Percentiles rank a stretch among this genome's conserved stretches.
Evolutionary conservation across 2,888 invertebrate genomes (phyloP).

Genomic region (Idaea aversata): DNA sequence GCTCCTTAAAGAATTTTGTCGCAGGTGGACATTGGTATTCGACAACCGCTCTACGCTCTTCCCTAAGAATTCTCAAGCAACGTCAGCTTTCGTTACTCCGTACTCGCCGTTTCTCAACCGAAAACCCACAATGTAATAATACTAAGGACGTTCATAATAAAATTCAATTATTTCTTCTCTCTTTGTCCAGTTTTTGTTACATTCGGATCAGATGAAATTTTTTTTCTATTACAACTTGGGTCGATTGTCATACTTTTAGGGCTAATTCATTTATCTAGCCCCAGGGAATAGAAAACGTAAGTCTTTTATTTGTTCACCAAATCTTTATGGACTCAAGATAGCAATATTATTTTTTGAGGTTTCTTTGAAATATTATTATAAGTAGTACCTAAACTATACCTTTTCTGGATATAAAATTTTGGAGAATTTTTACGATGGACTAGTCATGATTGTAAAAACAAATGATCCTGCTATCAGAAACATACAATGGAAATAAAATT

Average conservation of each 20-base stretch:
- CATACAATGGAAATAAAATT: too few relatives aligned
- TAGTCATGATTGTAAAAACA: too few relatives aligned
- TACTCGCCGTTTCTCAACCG: slow-evolving; percentile 40
- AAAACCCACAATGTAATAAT: slow-evolving; percentile 48
- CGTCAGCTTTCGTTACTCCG: slow-evolving; percentile 42
- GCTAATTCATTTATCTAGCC: slow-evolving; percentile 38
- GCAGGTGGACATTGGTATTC: slow-evolving; percentile 55
- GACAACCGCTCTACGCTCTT: slow-evolving; percentile 36
- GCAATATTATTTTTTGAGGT: background rate
- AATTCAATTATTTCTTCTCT: slow-evolving; percentile 53
- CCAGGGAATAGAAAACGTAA: slow-evolving; percentile 9
- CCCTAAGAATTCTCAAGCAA: slow-evolving; percentile 40
- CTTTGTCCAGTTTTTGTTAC: slow-evolving; percentile 39
- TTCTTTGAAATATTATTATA: slow-evolving; percentile 7
- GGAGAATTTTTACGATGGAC: too few relatives aligned
- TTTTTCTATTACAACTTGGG: slow-evolving; percentile 35
- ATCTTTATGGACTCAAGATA: background rate
- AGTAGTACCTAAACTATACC: too few relatives aligned
- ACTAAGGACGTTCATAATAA: slow-evolving; percentile 46
- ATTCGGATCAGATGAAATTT: slow-evolving; percentile 37
- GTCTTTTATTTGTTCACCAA: slow-evolving; percentile 8
- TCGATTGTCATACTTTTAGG: slow-evolving; percentile 38
- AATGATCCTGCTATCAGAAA: too few relatives aligned
- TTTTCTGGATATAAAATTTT: too few relatives aligned
- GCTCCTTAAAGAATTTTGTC: slow-evolving; percentile 40